A percentile compares a stretch with the other conserved stretches of the same genome.
These are phyloP conservation scores for Ceriagrion tenellum DNA, from an alignment of 2,888 invertebrate genomes.

Conservation along the genomic window DNA sequence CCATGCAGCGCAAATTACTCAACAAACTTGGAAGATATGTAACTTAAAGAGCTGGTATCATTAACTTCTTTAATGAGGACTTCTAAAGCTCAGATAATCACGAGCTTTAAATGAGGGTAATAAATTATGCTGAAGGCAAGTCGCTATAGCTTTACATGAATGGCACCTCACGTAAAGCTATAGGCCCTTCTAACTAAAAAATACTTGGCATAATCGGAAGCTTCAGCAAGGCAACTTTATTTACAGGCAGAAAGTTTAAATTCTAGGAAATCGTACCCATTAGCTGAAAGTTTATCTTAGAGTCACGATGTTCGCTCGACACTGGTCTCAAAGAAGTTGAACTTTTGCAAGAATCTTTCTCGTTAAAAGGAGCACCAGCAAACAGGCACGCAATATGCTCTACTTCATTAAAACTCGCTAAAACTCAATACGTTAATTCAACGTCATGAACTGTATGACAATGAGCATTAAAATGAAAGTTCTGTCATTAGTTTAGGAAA, in stretches of 20 bases:
- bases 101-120: neutral
- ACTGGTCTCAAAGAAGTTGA: neutral
- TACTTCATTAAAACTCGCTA: too few species aligned
- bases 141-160: neutral
- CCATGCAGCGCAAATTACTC: too few species aligned
- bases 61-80: too few species aligned
- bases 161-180: neutral
- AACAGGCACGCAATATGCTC: neutral
- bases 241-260: neutral
- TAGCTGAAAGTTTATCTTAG: neutral
- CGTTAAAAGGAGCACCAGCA: neutral
- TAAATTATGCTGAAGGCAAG: neutral
- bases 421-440: too few species aligned
- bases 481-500: too few species aligned
- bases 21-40: too few species aligned
- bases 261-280: neutral
- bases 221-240: neutral
- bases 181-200: neutral
- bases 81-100: neutral
- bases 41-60: too few species aligned
- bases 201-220: too few species aligned
- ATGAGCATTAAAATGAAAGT: too few species aligned
- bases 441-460: too few species aligned
- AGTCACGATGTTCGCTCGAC: neutral
- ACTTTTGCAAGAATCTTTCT: neutral